Base-by-base conservation (phyloP, 2,797 vertebrate genomes). In the Mareca penelope region DNA sequence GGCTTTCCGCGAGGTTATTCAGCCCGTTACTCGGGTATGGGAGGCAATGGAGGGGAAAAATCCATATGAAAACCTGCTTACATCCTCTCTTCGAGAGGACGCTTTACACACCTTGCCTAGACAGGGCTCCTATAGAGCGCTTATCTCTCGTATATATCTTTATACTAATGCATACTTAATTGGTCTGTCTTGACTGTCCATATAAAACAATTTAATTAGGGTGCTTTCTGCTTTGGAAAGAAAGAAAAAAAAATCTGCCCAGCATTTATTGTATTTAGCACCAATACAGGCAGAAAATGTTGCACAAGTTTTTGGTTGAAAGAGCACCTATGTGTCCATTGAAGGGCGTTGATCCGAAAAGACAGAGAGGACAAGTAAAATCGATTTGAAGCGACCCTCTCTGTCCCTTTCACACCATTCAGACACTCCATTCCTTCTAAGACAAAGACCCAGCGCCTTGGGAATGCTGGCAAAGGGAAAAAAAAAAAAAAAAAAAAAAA, bases 311-410 rank as follows among this genome's bases (percentile, higher is more conserved):
- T 98, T 98, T 98, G 98, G 97, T 98, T 98, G 98, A 98, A 98
- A 97, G 98, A 98, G 98, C 98, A 97, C 98, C 98, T 98, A 98
- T 97, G 97, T 97, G 97, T 95, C 98, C 97, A 98, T 98, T 98
- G 98, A 98, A 98, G 98, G 97, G 98, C 98, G 97, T 96, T 98
- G 98, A 98, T 98, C 98, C 98, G 98, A 98, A 98, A 98, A 98
- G 98, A 98, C 98, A 98, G 98, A 98, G 97, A 97, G 97, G 98
- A 98, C 98, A 98, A 98, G 98, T 97, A 98, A 98, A 98, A 98
- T 98, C 98, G 98, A 98, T 98, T 98, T 97, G 97, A 98, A 98
- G 98, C 97, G 98, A 98, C 98, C 98, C 98, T 98, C 97, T 98
- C 97, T 98, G 97, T 98, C 98, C 97, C 97, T 98, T 98, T 98